Evolutionary conservation across 2,797 vertebrate genomes (phyloP), one percentile per base, ranked within the genome.

Genomic region (Buceros bicornis): DNA sequence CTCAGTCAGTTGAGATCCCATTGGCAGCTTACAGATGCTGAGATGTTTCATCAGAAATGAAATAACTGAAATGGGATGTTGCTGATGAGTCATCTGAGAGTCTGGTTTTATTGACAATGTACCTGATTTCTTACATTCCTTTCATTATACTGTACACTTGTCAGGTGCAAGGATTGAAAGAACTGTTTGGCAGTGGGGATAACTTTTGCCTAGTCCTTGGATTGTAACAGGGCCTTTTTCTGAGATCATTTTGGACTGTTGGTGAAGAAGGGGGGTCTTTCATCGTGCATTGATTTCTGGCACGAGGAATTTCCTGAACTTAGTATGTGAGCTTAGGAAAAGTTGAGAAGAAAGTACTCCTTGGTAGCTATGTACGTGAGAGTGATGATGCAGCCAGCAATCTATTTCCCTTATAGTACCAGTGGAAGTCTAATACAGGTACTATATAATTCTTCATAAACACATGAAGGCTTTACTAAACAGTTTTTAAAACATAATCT

Each of bases 381-480:
- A 79, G 53, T 28, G 37, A 43, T 87, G 50, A 35, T 31, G n/a
- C 22, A 90, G 42, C 22, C 48, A 72, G 16, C 0, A 0, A 56
- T 81, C 78, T 86, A 13, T 91, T 91, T 87, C 61, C 58, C 31
- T 70, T 81, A 7, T 13, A 61, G 70, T 66, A 51, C 45, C 31
- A 54, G 43, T 80, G 35, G 66, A 89, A 77, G 19, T 51, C 24
- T 5, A 61, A 29, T 22, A 17, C 81, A 61, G 21, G 24, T 40
- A 40, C 42, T 92, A 83, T 80, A 86, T 76, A 86, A 89, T 82
- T 80, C 67, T 19, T 92, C 71, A 60, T 74, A 84, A 91, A 57
- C 40, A 47, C 21, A 72, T 24, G 61, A 88, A 89, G 33, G 18
- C 84, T 51, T 78, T 71, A 82, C 28, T 66, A 73, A 90, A 70